These are phyloP conservation scores for Corythaeola cristata DNA, from an alignment of 2,113 vertebrate genomes.

Conservation along the genomic window DNA sequence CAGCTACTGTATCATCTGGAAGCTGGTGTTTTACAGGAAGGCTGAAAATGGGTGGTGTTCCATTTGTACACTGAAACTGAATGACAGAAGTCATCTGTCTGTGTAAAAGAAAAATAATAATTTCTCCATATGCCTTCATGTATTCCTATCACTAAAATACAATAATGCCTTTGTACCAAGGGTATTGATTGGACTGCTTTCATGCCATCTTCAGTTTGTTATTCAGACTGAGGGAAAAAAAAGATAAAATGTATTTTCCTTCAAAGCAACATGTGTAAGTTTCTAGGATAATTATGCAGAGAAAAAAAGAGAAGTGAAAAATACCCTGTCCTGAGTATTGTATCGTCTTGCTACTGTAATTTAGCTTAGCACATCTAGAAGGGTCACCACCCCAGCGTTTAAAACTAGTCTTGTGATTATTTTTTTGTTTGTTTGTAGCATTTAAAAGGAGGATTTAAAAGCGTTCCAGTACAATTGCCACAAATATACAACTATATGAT, in stretches of 20 bases:
- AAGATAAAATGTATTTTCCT: background rate
- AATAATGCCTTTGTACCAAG: background rate
- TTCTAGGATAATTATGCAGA: background rate
- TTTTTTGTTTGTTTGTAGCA: constrained; percentile 1
- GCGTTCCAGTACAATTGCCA: constrained; percentile 32
- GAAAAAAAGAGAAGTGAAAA: background rate
- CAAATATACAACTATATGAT: constrained; percentile 22
- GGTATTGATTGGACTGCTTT: constrained; percentile 35
- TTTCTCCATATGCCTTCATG: background rate
- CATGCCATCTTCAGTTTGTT: constrained; percentile 13
- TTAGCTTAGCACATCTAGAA: background rate
- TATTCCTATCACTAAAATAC: background rate
- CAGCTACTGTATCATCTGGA: constrained; percentile 70
- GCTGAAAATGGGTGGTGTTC: constrained; percentile 38
- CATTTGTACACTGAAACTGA: constrained; percentile 44
- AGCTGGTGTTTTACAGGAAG: constrained; percentile 60
- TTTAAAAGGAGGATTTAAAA: constrained; percentile 56
- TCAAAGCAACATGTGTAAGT: background rate
- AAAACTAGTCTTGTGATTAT: background rate
- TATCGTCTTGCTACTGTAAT: background rate
- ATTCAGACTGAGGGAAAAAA: background rate
- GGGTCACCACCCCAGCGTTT: background rate
- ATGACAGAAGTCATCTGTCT: constrained; percentile 58
- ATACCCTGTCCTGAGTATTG: background rate
- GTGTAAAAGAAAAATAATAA: constrained; percentile 49